Evolutionary conservation across 2,797 vertebrate genomes (phyloP), one percentile per base, ranked within the genome.

Genomic region (Ctenosaura bakeri): DNA sequence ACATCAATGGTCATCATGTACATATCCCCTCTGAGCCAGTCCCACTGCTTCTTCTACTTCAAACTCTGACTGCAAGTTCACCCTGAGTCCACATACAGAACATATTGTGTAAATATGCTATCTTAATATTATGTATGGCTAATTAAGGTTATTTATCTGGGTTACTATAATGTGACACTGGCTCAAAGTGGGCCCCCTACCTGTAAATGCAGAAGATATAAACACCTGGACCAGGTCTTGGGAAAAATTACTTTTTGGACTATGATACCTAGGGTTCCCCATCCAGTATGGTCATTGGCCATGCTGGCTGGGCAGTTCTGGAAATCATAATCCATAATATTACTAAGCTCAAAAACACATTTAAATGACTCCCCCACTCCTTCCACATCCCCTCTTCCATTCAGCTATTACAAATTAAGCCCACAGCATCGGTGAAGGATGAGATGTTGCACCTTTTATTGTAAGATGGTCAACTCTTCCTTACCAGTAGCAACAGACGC

Each of bases 401-500:
- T 24, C 59, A 42, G 38, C 66, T 29, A 86, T 86, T 52, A 81
- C 35, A 59, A 46, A 62, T 42, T 22, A 74, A 50, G n/a, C 4
- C 8, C 35, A 38, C 7, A 14, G 20, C 56, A 85, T 59, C 62
- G 77, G 54, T 0, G 13, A 7, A 38, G 42, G 9, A 26, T 16
- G 1, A 29, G 12, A 24, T 10, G 6, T 35, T 22, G 10, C 18
- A 3, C 0, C 62, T 69, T 77, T 54, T 8, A 24, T 38, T 0
- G 4, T 69, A 9, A 79, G 13, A 32, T 1, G 52, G 22, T 80
- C 0, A 89, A 85, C 6, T 86, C 6, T n/a, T 90, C 64, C 86
- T 91, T 95, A 97, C 96, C 97, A 95, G 95, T 87, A 97, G 98
- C 92, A 91, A 97, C 96, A 64, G 98, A 94, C 5, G 96, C 92